phyloP scores from a whole-genome alignment of 1,140 invertebrate genomes.

The Brachionus paranguensis region DNA sequence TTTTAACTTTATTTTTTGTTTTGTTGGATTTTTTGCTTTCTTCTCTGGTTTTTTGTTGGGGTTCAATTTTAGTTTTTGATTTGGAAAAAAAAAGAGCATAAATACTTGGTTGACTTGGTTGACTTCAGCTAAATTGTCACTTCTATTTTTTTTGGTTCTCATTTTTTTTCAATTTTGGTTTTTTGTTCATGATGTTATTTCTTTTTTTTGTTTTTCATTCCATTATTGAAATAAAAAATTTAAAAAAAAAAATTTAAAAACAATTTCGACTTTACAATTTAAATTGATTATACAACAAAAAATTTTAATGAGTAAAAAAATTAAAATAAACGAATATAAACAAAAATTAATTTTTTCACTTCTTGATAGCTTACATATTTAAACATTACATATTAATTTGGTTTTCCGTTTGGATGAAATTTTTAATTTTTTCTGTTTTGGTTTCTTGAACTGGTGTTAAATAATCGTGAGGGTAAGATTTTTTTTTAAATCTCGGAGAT shows the following conservation, averaged over 20 bases:
- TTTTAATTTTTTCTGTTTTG: too few relatives aligned
- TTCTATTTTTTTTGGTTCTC: not conserved
- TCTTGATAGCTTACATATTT: too few relatives aligned
- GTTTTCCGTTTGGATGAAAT: too few relatives aligned
- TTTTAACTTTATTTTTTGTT: slow-evolving; percentile 13
- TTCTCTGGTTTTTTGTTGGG: too few relatives aligned
- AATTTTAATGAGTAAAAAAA: not conserved
- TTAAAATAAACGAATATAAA: not conserved
- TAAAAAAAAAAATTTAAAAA: too few relatives aligned
- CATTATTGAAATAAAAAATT: slow-evolving; percentile 26
- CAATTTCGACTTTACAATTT: not conserved
- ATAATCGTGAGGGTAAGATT: too few relatives aligned
- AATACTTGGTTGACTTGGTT: not conserved
- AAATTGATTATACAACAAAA: not conserved
- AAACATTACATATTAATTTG: too few relatives aligned
- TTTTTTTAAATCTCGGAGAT: too few relatives aligned
- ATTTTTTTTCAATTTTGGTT: not conserved
- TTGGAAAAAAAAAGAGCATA: not conserved
- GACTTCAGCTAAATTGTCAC: not conserved
- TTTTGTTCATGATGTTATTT: not conserved
- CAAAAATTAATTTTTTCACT: too few relatives aligned
- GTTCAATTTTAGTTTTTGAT: not conserved
- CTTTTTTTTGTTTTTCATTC: slow-evolving; percentile 32
- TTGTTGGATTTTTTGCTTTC: not conserved
- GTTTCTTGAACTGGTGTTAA: too few relatives aligned